Percentiles rank a stretch among this genome's conserved stretches.
phyloP scores from a whole-genome alignment of 1,140 invertebrate species.

The Andricus grossulariae region DNA sequence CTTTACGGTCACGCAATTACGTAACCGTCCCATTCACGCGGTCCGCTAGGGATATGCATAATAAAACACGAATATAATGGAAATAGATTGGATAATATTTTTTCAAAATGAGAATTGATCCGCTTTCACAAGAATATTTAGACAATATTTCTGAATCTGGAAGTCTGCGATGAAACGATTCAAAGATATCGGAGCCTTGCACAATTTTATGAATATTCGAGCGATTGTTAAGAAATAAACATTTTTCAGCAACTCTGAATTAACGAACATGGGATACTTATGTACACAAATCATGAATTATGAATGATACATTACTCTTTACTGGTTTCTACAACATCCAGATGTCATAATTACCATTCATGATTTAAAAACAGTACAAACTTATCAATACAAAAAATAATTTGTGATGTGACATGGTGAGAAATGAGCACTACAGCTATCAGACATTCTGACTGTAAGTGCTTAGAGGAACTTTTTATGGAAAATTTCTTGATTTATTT shows the following conservation, averaged over 20 bases:
- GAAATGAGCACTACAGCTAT: background rate
- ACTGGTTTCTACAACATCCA: conserved; percentile 28
- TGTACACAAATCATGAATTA: conserved; percentile 20
- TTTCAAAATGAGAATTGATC: no score
- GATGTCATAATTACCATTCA: conserved; percentile 18
- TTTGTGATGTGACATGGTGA: background rate
- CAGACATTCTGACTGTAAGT: background rate
- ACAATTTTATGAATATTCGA: conserved; percentile 10
- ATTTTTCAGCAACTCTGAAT: conserved; percentile 12
- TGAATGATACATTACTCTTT: conserved; percentile 25
- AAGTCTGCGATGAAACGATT: background rate
- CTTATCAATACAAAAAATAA: background rate
- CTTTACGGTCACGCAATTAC: no score
- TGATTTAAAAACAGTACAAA: conserved; percentile 1
- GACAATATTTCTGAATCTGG: background rate
- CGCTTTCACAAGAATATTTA: background rate
- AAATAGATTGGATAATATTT: no score
- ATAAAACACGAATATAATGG: no score
- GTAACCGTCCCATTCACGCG: no score
- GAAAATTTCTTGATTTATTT: background rate
- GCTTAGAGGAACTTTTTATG: no score
- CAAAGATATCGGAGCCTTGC: background rate
- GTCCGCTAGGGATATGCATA: no score
- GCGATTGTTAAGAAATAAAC: background rate
- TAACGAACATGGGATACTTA: background rate